Evolutionary conservation across 2,113 vertebrate genomes (phyloP).

Genomic region (Chaenogobius annularis): DNA sequence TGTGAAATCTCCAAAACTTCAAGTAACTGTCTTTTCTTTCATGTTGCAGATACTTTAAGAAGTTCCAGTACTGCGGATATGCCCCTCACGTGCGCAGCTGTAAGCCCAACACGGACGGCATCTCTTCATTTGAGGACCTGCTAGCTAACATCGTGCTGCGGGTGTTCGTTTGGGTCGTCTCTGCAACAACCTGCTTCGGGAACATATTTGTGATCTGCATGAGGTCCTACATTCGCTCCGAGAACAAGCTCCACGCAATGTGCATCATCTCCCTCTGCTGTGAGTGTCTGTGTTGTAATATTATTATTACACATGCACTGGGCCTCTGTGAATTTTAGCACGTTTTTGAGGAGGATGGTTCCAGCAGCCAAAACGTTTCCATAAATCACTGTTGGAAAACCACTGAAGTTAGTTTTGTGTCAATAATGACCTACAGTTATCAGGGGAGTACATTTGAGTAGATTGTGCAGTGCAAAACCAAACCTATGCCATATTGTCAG

Average conservation of each 20-base stretch:
- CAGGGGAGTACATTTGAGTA: too few relatives aligned
- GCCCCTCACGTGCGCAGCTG: slow-evolving; percentile 95
- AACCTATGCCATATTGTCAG: too few relatives aligned
- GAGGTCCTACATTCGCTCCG: slow-evolving; percentile 91
- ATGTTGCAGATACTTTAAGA: slow-evolving; percentile 90
- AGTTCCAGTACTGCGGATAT: slow-evolving; percentile 96
- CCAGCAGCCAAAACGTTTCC: too few relatives aligned
- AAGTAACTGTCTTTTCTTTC: background rate
- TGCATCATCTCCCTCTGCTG: slow-evolving; percentile 98
- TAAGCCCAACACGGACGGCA: slow-evolving; percentile 95
- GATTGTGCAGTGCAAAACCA: too few relatives aligned
- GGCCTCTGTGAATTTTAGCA: too few relatives aligned
- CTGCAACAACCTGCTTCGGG: slow-evolving; percentile 91
- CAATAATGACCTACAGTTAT: too few relatives aligned
- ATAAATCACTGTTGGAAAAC: too few relatives aligned
- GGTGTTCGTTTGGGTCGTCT: slow-evolving; percentile 98
- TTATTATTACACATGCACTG: too few relatives aligned
- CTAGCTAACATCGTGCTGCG: slow-evolving; percentile 92
- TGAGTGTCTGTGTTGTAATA: slow-evolving; percentile 74
- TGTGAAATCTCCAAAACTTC: background rate
- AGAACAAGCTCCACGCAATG: slow-evolving; percentile 93
- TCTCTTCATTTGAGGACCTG: slow-evolving; percentile 94
- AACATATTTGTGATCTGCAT: slow-evolving; percentile 97
- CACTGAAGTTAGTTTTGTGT: too few relatives aligned
- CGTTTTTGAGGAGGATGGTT: too few relatives aligned